Evolutionary conservation across 2,888 invertebrate genomes (phyloP), one percentile per base, ranked within the genome.

Genomic region (Cerceris ruficornis): DNA sequence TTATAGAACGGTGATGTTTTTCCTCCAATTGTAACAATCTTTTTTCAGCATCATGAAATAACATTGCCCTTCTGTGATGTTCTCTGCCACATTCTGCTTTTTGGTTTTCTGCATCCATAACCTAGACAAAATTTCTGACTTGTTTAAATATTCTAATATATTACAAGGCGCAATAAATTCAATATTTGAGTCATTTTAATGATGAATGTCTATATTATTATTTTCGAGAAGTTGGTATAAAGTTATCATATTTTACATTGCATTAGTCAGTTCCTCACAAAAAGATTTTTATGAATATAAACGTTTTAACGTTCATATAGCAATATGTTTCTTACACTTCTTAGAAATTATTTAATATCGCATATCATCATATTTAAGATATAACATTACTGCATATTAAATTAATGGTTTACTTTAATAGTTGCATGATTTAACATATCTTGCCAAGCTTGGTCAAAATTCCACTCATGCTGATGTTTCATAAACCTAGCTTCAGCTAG

Each of bases 351-450:
- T 28, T 28, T 28, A 4, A 2, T 28, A 28, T 28, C 28, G 28
- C 28, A 28, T 28, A 28, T 4, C 28, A 28, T 28, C 4, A 28
- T 28, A 28, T 28, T 28, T 28, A 28, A 50, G n/a, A 13, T 28
- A 28, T 28, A 28, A 28, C 4, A 28, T 11, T 50, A 50, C 1
- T n/a, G 7, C 11, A 43, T 15, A 6, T 61, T 15, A 55, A 6
- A 17, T 42, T 11, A n/a, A 55, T 46, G 11, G 59, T 82, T 90
- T 90, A 97, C 97, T 95, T 98, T 97, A 90, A 97, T 96, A 76
- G 98, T 98, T 80, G 98, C 98, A 94, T 98, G 98, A 93, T 98
- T 98, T 79, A 98, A 95, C 95, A 98, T 98, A 93, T 98, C 98
- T 93, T 98, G 98, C 98, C 98, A 98, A 86, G 98, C 98, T 93